These are phyloP conservation scores for Ophioninae sp. DNA, from an alignment of 2,888 invertebrate genomes.

Conservation along the genomic window DNA sequence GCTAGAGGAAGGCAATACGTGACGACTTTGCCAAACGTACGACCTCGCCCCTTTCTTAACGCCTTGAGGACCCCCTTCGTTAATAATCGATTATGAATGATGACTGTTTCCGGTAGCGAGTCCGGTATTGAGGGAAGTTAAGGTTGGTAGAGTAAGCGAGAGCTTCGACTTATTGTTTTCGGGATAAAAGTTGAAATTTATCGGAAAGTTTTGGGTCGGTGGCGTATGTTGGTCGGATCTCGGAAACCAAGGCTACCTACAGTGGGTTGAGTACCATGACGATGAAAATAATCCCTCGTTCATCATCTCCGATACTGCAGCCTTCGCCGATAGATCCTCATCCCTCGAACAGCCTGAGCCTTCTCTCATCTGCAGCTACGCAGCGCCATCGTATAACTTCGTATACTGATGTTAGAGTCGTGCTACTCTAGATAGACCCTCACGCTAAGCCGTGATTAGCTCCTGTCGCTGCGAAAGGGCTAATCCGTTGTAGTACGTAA, in stretches of 20 bases:
- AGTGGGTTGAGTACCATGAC: constrained; percentile 17
- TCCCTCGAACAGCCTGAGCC: constrained; percentile 11
- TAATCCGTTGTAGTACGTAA: constrained; percentile 70
- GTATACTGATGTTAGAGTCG: neutral
- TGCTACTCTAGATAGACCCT: constrained; percentile 53
- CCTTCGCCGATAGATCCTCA: constrained; percentile 37
- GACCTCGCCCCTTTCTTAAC: constrained; percentile 64
- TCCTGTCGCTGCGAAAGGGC: constrained; percentile 69
- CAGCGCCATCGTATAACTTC: neutral
- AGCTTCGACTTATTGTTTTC: constrained; percentile 73
- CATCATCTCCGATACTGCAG: constrained; percentile 68
- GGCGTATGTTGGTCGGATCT: constrained; percentile 43
- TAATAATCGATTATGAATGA: constrained; percentile 79
- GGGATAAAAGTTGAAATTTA: constrained; percentile 76
- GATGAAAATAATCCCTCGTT: constrained; percentile 76
- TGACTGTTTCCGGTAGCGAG: constrained; percentile 73
- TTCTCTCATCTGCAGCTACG: constrained; percentile 4
- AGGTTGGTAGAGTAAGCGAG: constrained; percentile 42
- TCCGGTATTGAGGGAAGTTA: constrained; percentile 51
- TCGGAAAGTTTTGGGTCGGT: constrained; percentile 69
- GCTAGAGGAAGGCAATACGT: constrained; percentile 29
- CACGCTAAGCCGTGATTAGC: constrained; percentile 72
- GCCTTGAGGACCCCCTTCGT: constrained; percentile 66
- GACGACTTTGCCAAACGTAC: constrained; percentile 36
- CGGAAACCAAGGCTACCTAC: constrained; percentile 27